Base-by-base conservation (phyloP, 2,797 vertebrate species). In the Psittacula echo region DNA sequence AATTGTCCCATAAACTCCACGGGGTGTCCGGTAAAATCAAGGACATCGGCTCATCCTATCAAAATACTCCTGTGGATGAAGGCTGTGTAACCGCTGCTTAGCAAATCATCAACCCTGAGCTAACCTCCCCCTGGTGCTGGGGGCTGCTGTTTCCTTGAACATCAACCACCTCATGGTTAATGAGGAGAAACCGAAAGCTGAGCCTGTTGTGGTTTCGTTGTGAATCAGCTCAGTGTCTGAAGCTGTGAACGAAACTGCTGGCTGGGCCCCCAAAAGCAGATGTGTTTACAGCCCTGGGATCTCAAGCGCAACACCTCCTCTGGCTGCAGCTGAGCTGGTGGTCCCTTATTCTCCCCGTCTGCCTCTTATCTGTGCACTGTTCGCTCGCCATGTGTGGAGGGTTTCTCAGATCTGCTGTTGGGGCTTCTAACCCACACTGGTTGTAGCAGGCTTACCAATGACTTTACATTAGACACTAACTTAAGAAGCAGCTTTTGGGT, bases 351-450 rank as follows among this genome's bases (percentile, higher is more conserved):
- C 56, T 6, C 37, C 56, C 29, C 91, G 71, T 37, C 51, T 87
- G 84, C 21, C 58, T 50, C 56, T 65, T 85, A 20, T 16, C 81
- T 71, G 30, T 71, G 78, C n/a, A 60, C 60, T 14, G 10, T 30
- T 14, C 8, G 4, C 45, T 10, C 8, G 19, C 29, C 32, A 39
- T 47, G 34, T 47, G 34, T 39, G 39, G 75, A 80, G 65, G 14
- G 13, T 76, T 41, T 44, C 77, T 66, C 41, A 64, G 85, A 23
- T 74, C 27, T 70, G 30, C 72, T 62, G 12, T 18, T 60, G 41
- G 21, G 45, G 66, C 29, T 67, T 9, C 15, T 12, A 17, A 30
- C 11, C 27, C 22, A 0, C 0, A 0, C 0, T 1, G 12, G 12
- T 44, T 50, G 26, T 32, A 29, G 10, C 32, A 60, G 67, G 60